A percentile compares a stretch with the other conserved stretches of the same genome.
Conservation (phyloP, 2,888 invertebrate species). For the Unio delphinus region DNA sequence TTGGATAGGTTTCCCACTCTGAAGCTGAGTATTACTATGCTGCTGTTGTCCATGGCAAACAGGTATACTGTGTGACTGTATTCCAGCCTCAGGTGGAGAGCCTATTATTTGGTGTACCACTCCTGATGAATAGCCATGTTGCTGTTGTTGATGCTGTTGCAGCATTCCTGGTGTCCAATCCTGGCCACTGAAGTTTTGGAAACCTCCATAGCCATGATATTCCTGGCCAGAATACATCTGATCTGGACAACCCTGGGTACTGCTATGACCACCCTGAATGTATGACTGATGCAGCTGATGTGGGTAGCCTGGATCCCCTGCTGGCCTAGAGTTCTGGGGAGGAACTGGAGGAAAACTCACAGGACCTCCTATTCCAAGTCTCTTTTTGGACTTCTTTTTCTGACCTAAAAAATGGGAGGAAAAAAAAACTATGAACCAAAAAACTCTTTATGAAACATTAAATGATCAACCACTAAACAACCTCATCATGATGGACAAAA, state of each 20-base stretch:
- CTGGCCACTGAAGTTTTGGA: no score
- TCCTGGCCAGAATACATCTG: neutral
- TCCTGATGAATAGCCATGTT: conserved; percentile 7
- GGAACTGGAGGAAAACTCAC: conserved; percentile 7
- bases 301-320: neutral
- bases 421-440: neutral
- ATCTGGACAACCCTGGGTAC: conserved; percentile 1
- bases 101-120: neutral
- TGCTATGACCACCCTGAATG: conserved; percentile 1
- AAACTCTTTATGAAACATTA: neutral
- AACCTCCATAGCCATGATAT: no score
- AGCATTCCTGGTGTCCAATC: neutral
- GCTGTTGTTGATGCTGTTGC: conserved; percentile 14
- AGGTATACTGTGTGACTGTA: neutral
- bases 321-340: neutral
- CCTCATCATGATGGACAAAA: neutral
- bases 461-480: neutral
- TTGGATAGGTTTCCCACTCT: no score
- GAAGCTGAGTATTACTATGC: no score
- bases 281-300: conserved; percentile 2
- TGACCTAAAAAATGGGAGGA: conserved; percentile 15
- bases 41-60: no score
- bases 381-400: conserved; percentile 21
- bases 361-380: conserved; percentile 39
- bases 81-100: conserved; percentile 3